A percentile compares a stretch with the other conserved stretches of the same genome.
Evolutionary conservation across 2,113 vertebrate genomes (phyloP).

Genomic region (Pimephales promelas): DNA sequence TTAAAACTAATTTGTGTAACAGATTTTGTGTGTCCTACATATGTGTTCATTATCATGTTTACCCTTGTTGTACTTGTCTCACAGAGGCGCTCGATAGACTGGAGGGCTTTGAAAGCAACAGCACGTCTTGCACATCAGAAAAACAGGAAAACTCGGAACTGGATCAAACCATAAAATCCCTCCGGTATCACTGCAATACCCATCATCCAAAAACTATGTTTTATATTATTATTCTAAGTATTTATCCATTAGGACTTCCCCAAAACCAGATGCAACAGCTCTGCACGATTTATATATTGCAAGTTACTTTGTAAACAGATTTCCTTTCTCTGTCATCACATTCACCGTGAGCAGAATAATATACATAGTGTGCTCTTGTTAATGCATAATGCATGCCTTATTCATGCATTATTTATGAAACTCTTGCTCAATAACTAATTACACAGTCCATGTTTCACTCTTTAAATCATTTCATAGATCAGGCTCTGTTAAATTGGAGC

Average conservation of each 20-base stretch:
- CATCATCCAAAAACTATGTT: neutral
- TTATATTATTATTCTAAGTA: neutral
- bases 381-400: conserved; percentile 30
- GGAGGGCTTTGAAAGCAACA: conserved; percentile 28
- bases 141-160: conserved; percentile 24
- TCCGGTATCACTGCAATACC: conserved; percentile 41
- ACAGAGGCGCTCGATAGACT: conserved; percentile 34
- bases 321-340: neutral
- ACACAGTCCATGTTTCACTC: conserved; percentile 14
- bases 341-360: neutral
- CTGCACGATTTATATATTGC: neutral
- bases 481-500: neutral
- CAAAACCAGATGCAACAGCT: neutral
- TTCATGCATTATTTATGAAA: conserved; percentile 22
- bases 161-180: conserved; percentile 36
- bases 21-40: conserved; percentile 1
- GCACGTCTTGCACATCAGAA: conserved; percentile 8
- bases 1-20: neutral
- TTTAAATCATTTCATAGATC: neutral
- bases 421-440: conserved; percentile 19
- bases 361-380: neutral
- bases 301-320: neutral
- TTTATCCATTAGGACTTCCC: neutral
- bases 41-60: neutral
- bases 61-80: neutral